Evolutionary conservation across 2,888 invertebrate species (phyloP), one percentile per base, ranked within the genome.

Genomic region (Harpagoxenus sublaevis): DNA sequence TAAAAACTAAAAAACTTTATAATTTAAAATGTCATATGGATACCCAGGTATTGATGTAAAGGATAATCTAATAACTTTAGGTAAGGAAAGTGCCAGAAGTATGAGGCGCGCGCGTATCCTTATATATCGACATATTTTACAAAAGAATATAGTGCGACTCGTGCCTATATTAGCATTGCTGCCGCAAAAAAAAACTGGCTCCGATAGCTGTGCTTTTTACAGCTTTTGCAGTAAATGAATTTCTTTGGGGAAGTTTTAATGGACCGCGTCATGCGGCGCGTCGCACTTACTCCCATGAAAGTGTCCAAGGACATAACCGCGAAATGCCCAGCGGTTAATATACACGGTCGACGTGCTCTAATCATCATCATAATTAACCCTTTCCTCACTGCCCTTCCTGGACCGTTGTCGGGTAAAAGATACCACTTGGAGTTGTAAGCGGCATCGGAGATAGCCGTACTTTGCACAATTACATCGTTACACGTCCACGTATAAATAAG

Each of bases 311-410:
- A 92, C 87, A 93, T 91, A 5, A 89, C 87, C 0, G 90, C 68
- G 71, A 93, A 92, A 84, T 86, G 88, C 2, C 92, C 93, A 73
- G 92, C 92, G 1, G 91, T 91, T 31, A 93, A 83, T 10, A 55
- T 18, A 60, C 92, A 92, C 4, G 92, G 86, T 35, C 84, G 89
- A 51, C 88, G 88, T 9, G 91, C 87, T 84, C 93, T 87, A 10
- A 83, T 78, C 53, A 92, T 92, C n/a, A 93, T 60, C 28, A 92
- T 83, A 45, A 83, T 45, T 68, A 92, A 8, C 6, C 87, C 87
- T 45, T 74, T 70, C 70, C 79, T 88, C 12, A 90, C 75, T 18
- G 87, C 73, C 15, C 62, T 87, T 15, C 92, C 92, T 63, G 74
- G 55, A 51, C 77, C n/a, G 23, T 73, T 68, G 35, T 88, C 53